Base-by-base conservation (phyloP, 2,797 vertebrate genomes). In the Oreonectes daqikongensis region DNA sequence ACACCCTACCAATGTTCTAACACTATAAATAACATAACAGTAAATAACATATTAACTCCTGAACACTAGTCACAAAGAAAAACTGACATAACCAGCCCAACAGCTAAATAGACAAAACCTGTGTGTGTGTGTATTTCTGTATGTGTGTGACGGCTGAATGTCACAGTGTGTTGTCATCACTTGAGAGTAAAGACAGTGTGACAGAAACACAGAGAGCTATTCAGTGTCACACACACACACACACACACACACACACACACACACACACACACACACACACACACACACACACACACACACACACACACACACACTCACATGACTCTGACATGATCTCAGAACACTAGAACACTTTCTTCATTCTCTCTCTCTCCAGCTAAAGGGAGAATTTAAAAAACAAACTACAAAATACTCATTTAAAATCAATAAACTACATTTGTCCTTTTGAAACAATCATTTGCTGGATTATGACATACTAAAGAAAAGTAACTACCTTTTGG, bases 291-390 rank as follows among this genome's bases (percentile, higher is more conserved):
- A 80, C 77, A 83, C 84, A n/a, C 74, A 79, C 48, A 53, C 80
- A 80, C 77, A 83, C 84, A n/a, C 74, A 79, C 48, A 53, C 80
- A 80, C 77, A 83, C 84, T 83, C 87, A 88, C 85, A 88, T 89
- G 87, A 87, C 82, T 86, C 79, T 71, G n/a, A 77, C 61, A 79
- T 86, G 76, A 77, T 78, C 59, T 69, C 48, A 79, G 60, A 82
- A 81, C 69, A 70, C 40, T 15, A 40, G 52, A 78, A 75, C 32
- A 35, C 32, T 35, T 35, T 32, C 32, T 32, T 40, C 38, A 11
- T 9, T 14, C 40, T 42, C 2, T 42, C 40, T 42, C 44, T 52
- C 20, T 22, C n/a, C n/a, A n/a, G n/a, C n/a, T n/a, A n/a, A n/a
- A n/a, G n/a, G n/a, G n/a, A n/a, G n/a, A n/a, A n/a, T 42, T 14